Evolutionary conservation across 1,140 invertebrate genomes (phyloP).

Genomic region (Hylaeus volcanicus): DNA sequence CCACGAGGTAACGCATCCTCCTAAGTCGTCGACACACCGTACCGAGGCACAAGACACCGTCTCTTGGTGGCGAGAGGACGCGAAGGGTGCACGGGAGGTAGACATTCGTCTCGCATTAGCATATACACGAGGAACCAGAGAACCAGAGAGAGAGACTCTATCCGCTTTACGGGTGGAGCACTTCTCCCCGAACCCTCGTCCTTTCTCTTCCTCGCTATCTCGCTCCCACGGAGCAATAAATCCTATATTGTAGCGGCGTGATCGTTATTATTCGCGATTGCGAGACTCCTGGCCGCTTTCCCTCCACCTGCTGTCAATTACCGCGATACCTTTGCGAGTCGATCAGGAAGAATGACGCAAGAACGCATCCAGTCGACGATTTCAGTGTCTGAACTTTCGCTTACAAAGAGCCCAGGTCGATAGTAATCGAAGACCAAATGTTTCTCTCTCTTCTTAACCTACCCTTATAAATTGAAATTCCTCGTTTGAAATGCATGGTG

Average conservation of each 20-base stretch:
- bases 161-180: conserved; percentile 48
- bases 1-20: conserved; percentile 67
- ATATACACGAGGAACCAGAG: conserved; percentile 74
- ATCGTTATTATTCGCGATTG: conserved; percentile 46
- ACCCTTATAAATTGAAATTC: too few species aligned
- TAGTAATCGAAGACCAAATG: too few species aligned
- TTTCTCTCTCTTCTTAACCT: too few species aligned
- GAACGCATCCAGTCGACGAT: too few species aligned
- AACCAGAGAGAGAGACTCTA: conserved; percentile 36
- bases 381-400: too few species aligned
- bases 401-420: too few species aligned
- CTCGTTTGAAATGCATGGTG: too few species aligned
- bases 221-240: conserved; percentile 27
- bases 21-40: conserved; percentile 66
- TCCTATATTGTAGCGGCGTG: conserved; percentile 3
- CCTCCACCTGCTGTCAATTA: conserved; percentile 25
- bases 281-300: conserved; percentile 3
- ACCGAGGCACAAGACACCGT: conserved; percentile 66
- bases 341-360: too few species aligned
- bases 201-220: conserved; percentile 33
- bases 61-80: conserved; percentile 53
- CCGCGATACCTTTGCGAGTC: not conserved
- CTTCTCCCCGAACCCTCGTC: conserved; percentile 30
- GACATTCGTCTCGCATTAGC: conserved; percentile 79
- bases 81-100: conserved; percentile 56